Evolutionary conservation across 2,113 vertebrate species (phyloP), one percentile per base, ranked within the genome.

Genomic region (Pomatostomus ruficeps): DNA sequence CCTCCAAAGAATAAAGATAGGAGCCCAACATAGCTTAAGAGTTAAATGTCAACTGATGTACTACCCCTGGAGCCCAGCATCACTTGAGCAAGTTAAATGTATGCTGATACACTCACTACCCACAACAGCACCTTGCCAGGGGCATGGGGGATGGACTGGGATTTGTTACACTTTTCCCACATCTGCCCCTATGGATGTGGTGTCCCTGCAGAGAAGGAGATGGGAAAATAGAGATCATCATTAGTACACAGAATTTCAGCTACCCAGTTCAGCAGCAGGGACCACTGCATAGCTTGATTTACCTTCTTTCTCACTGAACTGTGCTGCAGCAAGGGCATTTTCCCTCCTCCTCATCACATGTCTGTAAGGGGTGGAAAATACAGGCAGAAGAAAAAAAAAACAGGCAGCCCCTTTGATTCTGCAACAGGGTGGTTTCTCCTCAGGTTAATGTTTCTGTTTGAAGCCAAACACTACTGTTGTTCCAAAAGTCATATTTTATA

Each of bases 241-340:
- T 77, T 35, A 80, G 29, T 29, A 80, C 58, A 76, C 8, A 88
- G 75, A 66, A 74, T 97, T 95, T 92, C 83, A 93, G 75, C 67
- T 70, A 72, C 42, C 82, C 72, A 28, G 49, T 31, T 96, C 63
- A 92, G 63, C 88, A 93, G 95, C 92, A 92, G 75, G 68, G 59
- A 96, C 79, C 77, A 91, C 72, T 1, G 9, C 82, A 83, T 33
- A 86, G 91, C 72, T 84, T 93, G 88, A 94, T 95, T 95, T 92
- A 93, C 94, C 59, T 92, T 67, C 82, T 54, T 90, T 73, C 89
- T 68, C 85, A 81, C 79, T 93, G 75, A 22, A 4, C 88, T 66
- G 46, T 49, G 72, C 82, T 46, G 71, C 92, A 96, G 91, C 72
- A 92, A 71, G 63, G 80, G 51, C 48, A 63, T 71, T 95, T 71